Conservation (phyloP, 1,140 invertebrate species). For the Cryptotermes secundus region DNA sequence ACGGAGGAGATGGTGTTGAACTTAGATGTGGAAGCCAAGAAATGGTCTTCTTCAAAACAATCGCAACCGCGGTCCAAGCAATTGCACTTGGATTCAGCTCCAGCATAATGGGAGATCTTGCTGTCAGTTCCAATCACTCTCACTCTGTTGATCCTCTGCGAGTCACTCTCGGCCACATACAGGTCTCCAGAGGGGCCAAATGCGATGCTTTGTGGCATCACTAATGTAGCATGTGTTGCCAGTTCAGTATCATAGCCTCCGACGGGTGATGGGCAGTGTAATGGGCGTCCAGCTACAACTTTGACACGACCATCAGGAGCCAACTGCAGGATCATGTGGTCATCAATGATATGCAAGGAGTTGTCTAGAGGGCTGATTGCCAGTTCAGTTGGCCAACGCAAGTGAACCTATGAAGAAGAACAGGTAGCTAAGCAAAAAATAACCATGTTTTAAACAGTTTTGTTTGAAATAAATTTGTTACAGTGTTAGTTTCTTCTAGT, state of each 20-base stretch:
- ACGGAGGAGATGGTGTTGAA: conserved; percentile 94
- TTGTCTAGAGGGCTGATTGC: conserved; percentile 93
- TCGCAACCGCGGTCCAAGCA: conserved; percentile 87
- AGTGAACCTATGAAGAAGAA: conserved; percentile 69
- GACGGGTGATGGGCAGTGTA: conserved; percentile 81
- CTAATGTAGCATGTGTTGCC: conserved; percentile 51
- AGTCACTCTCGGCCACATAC: conserved; percentile 93
- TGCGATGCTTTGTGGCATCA: conserved; percentile 87
- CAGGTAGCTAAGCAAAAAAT: conserved; percentile 19
- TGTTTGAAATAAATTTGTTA: no score
- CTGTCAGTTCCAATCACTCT: conserved; percentile 89
- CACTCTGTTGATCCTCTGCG: conserved; percentile 87
- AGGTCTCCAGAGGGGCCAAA: conserved; percentile 94
- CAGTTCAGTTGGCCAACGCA: conserved; percentile 92
- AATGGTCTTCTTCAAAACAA: conserved; percentile 89
- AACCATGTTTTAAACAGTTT: not conserved
- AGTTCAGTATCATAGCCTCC: conserved; percentile 52
- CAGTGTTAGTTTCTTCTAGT: no score
- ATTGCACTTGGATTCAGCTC: conserved; percentile 93
- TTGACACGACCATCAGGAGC: conserved; percentile 87
- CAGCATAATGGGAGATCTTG: conserved; percentile 87
- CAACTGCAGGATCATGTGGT: conserved; percentile 90
- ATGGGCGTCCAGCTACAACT: conserved; percentile 85
- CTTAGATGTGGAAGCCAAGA: conserved; percentile 85
- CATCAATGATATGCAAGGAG: conserved; percentile 92